A percentile compares a stretch with the other conserved stretches of the same genome.
phyloP scores from a whole-genome alignment of 2,113 vertebrate species.

The Zapornia atra region DNA sequence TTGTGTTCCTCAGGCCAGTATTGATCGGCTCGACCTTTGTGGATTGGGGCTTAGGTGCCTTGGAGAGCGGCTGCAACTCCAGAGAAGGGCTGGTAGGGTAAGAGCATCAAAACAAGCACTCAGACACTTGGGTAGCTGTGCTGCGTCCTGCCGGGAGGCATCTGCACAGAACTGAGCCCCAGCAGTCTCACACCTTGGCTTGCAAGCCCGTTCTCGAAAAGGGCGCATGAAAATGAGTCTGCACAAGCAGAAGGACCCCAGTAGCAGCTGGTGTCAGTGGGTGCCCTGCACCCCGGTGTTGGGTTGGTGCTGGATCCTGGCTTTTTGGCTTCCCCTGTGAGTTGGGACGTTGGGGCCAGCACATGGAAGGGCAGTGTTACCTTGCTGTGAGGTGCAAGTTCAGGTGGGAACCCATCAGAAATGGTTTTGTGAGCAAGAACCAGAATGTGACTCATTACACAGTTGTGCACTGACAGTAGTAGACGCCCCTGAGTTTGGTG shows the following conservation, averaged over 20 bases:
- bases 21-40: neutral
- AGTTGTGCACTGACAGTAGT: neutral
- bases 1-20: neutral
- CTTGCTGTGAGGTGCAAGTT: fast-evolving
- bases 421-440: neutral
- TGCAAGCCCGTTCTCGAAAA: neutral
- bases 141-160: neutral
- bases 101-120: neutral
- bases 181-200: neutral
- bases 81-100: neutral
- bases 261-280: neutral
- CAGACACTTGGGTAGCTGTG: neutral
- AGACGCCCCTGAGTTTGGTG: neutral
- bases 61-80: fast-evolving
- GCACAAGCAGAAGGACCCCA: neutral
- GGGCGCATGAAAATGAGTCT: neutral
- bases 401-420: neutral
- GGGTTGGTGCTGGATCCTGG: neutral
- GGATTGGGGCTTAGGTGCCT: neutral
- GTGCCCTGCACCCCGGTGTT: fast-evolving
- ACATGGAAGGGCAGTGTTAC: fast-evolving
- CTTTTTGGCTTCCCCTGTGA: neutral
- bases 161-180: neutral
- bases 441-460: fast-evolving
- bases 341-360: neutral